phyloP scores from a whole-genome alignment of 1,140 invertebrate species.

The Hesperophylax magnus region DNA sequence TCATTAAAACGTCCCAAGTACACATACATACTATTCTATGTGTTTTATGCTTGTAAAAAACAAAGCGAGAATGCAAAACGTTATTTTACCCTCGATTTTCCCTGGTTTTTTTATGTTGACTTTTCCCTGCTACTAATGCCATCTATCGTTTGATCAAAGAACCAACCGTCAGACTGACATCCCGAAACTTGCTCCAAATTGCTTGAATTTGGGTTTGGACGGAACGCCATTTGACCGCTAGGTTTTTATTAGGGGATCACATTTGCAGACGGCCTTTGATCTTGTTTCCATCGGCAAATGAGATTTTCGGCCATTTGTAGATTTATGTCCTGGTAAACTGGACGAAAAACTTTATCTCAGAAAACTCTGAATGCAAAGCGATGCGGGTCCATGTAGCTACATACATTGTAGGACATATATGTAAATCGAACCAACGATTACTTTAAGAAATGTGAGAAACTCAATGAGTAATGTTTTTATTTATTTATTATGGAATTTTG shows the following conservation, averaged over 20 bases:
- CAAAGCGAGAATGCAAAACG: constrained; percentile 19
- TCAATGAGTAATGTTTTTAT: too few relatives aligned
- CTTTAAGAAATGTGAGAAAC: too few relatives aligned
- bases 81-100: constrained; percentile 1
- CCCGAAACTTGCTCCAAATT: background rate
- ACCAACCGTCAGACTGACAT: constrained; percentile 12
- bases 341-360: too few relatives aligned
- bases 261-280: constrained; percentile 1
- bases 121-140: background rate
- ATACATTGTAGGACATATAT: too few relatives aligned
- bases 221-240: background rate
- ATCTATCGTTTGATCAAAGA: constrained; percentile 23
- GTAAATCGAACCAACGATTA: too few relatives aligned
- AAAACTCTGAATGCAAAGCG: too few relatives aligned
- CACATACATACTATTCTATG: too few relatives aligned
- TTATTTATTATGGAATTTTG: too few relatives aligned
- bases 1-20: too few relatives aligned
- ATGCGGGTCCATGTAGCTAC: too few relatives aligned
- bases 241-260: background rate
- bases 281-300: background rate
- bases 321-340: too few relatives aligned
- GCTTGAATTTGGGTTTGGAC: constrained; percentile 1
- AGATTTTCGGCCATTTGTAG: background rate
- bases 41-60: background rate
- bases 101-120: background rate